A percentile compares a stretch with the other conserved stretches of the same genome.
phyloP scores from a whole-genome alignment of 2,113 vertebrate species.

The Mastomys natalensis region DNA sequence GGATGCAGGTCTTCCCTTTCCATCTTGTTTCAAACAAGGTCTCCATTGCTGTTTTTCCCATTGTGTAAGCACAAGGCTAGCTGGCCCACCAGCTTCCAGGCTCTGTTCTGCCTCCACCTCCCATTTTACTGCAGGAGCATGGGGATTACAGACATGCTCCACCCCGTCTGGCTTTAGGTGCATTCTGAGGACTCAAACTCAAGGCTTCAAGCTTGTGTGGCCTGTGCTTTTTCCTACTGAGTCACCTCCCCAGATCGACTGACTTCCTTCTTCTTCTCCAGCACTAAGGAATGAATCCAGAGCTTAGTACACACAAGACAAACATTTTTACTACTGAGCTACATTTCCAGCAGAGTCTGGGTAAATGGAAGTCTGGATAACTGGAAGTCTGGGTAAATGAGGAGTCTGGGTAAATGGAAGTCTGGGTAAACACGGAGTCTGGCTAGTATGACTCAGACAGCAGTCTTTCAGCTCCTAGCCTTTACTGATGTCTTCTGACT shows the following conservation, averaged over 20 bases:
- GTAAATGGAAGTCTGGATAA: not conserved
- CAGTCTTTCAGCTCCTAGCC: not conserved
- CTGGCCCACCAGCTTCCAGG: not conserved
- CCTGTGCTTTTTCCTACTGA: not conserved
- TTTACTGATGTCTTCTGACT: not conserved
- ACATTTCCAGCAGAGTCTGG: not conserved
- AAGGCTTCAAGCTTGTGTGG: not conserved
- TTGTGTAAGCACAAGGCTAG: not conserved
- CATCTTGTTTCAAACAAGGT: too few relatives aligned
- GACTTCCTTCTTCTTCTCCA: not conserved
- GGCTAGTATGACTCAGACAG: not conserved
- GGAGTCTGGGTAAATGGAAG: not conserved
- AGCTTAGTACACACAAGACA: not conserved
- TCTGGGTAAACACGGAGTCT: not conserved
- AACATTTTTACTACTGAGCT: not conserved
- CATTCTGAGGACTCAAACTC: not conserved
- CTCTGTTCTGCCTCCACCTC: not conserved
- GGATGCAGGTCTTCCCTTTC: not conserved
- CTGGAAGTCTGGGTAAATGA: not conserved
- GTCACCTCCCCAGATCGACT: too few relatives aligned
- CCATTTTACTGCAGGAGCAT: not conserved
- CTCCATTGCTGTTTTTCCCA: not conserved
- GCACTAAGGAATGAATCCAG: not conserved
- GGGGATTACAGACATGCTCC: not conserved
- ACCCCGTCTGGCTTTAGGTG: not conserved